Evolutionary conservation across 1,140 invertebrate genomes (phyloP).

Genomic region (Cheumatopsyche charites): DNA sequence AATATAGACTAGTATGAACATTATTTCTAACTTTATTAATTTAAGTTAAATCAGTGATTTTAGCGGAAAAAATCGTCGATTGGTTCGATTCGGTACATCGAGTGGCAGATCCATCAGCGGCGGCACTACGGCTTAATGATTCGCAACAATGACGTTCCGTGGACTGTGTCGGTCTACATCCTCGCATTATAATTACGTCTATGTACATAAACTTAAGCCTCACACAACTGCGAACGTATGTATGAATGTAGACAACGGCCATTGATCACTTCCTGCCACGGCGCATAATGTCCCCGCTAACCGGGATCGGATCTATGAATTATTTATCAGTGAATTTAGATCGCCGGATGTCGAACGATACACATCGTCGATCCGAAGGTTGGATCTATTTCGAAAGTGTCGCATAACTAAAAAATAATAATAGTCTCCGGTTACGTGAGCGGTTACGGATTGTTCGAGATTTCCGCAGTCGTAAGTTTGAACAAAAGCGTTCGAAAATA

Average conservation of each 20-base stretch:
- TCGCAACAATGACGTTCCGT: conserved; percentile 5
- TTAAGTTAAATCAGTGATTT: too few relatives aligned
- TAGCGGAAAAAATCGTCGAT: too few relatives aligned
- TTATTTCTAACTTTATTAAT: too few relatives aligned
- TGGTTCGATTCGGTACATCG: background rate
- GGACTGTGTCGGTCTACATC: conserved; percentile 25
- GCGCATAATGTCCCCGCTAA: conserved; percentile 21
- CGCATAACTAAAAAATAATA: too few relatives aligned
- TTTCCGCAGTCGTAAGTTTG: too few relatives aligned
- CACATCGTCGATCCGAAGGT: background rate
- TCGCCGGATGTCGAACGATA: conserved; percentile 22
- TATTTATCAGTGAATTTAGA: conserved; percentile 30
- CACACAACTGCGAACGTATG: background rate
- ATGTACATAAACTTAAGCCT: background rate
- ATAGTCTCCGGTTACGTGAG: too few relatives aligned
- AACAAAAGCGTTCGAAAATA: too few relatives aligned
- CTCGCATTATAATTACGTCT: conserved; percentile 6
- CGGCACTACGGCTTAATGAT: conserved; percentile 16
- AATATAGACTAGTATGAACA: too few relatives aligned
- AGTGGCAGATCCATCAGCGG: background rate
- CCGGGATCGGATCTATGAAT: conserved; percentile 27
- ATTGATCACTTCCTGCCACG: conserved; percentile 28
- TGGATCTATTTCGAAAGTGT: background rate
- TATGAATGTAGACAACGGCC: conserved; percentile 1
- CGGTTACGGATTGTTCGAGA: too few relatives aligned